A percentile compares a stretch with the other conserved stretches of the same genome.
These are phyloP conservation scores for Antigone vipio DNA, from an alignment of 2,113 vertebrate genomes.

Conservation along the genomic window DNA sequence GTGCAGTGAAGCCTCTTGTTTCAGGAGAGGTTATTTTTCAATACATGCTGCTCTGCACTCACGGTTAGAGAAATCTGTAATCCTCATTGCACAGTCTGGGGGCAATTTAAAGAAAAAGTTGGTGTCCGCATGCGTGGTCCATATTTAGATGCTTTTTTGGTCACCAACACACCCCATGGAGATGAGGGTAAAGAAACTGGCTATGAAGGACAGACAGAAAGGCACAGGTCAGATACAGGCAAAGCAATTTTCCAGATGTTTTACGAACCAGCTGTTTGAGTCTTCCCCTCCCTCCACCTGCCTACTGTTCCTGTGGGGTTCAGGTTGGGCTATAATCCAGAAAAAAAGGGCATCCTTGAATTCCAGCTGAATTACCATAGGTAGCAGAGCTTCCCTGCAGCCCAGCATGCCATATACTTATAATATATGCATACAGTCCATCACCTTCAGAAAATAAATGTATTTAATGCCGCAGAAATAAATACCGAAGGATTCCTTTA, in stretches of 20 bases:
- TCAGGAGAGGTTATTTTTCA: neutral
- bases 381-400: neutral
- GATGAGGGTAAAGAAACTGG: neutral
- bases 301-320: accelerated
- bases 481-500: neutral
- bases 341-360: neutral
- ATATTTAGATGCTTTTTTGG: neutral
- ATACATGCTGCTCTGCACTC: neutral
- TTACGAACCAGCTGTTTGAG: neutral
- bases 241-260: neutral
- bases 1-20: neutral
- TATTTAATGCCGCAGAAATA: neutral
- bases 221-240: accelerated
- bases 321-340: neutral
- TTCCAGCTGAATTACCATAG: neutral
- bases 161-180: neutral
- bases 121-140: accelerated
- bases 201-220: neutral
- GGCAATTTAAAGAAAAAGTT: neutral
- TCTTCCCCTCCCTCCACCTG: neutral
- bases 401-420: neutral
- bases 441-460: neutral
- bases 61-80: neutral
- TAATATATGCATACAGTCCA: neutral
- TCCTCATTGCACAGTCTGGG: neutral